phyloP scores from a whole-genome alignment of 2,797 vertebrate species.

The Capromys pilorides region DNA sequence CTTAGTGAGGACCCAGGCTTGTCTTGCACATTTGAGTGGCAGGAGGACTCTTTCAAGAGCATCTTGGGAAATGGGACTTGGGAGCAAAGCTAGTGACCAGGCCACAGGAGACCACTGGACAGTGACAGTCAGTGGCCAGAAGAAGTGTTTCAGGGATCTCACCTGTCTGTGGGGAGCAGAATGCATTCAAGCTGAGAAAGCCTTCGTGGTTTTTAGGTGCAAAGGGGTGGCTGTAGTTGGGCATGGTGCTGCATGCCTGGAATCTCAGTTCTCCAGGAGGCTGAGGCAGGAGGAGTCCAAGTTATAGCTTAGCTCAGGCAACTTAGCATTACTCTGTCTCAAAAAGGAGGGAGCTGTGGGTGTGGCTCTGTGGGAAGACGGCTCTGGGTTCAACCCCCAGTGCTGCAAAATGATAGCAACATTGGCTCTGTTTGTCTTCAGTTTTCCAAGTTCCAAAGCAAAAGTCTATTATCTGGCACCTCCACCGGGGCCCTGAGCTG shows the following conservation, averaged over 20 bases:
- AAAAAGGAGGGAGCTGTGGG: not conserved
- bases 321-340: not conserved
- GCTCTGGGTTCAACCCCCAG: too few relatives aligned
- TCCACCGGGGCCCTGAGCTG: not conserved
- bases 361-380: too few relatives aligned
- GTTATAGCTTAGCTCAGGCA: not conserved
- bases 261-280: too few relatives aligned
- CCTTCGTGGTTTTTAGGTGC: not conserved
- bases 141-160: not conserved
- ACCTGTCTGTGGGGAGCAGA: not conserved
- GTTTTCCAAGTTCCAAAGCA: not conserved
- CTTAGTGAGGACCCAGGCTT: not conserved
- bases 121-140: not conserved
- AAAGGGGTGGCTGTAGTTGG: not conserved
- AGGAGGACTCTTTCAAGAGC: not conserved
- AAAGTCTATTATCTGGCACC: not conserved
- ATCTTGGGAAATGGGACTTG: not conserved
- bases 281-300: too few relatives aligned
- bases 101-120: not conserved
- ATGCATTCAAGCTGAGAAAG: not conserved
- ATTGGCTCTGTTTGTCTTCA: not conserved
- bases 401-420: too few relatives aligned
- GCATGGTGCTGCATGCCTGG: not conserved
- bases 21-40: not conserved
- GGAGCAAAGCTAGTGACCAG: not conserved